Evolutionary conservation across 53 echinoderm and acorn worm species (phyloP).

Genomic region (Holothuria leucospilota): DNA sequence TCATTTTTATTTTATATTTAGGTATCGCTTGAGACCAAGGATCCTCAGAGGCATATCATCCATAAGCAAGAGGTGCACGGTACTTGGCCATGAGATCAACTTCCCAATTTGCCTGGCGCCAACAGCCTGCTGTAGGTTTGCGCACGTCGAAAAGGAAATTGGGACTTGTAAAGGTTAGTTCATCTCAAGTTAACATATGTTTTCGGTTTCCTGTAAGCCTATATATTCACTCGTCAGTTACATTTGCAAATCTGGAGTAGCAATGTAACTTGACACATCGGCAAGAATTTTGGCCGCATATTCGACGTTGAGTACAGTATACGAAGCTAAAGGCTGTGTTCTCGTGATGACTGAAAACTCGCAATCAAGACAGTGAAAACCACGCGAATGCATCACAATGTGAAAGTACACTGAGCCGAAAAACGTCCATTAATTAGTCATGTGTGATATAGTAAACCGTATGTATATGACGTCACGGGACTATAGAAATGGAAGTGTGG

Average conservation of each 20-base stretch:
- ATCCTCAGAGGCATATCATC: neutral
- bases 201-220: neutral
- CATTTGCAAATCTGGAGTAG: neutral
- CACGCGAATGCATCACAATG: no score
- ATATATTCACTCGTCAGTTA: neutral
- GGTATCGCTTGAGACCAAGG: conserved; percentile 43
- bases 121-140: conserved; percentile 38
- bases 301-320: no score
- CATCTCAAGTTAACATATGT: neutral
- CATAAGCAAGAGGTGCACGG: neutral
- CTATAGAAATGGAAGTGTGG: no score
- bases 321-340: no score
- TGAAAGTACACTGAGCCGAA: no score
- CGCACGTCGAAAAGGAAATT: conserved; percentile 37
- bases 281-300: no score
- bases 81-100: conserved; percentile 16
- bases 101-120: conserved; percentile 33
- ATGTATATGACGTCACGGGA: no score
- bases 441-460: no score
- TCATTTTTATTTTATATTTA: neutral
- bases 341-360: no score
- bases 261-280: no score
- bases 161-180: conserved; percentile 21
- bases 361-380: no score
- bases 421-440: no score